Conservation (phyloP, 2,797 vertebrate genomes). For the Acipenser ruthenus region DNA sequence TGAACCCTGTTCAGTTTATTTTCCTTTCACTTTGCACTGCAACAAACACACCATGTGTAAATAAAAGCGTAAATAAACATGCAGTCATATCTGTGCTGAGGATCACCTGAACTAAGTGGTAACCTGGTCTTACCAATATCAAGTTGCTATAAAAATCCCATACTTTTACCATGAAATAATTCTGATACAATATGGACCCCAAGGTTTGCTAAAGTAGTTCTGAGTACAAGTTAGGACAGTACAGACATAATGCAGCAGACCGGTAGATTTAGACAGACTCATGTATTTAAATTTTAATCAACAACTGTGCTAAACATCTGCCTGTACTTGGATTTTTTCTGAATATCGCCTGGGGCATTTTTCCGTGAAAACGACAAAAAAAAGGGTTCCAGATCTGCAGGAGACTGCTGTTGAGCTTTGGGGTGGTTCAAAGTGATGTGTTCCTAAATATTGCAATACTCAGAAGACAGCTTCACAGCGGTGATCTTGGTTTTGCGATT, state of each 20-base stretch:
- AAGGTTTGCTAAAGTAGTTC: not conserved
- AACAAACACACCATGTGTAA: too few species aligned
- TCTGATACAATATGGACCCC: too few species aligned
- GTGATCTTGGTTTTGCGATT: conserved; percentile 38
- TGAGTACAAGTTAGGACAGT: not conserved
- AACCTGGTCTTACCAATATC: too few species aligned
- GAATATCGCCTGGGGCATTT: conserved; percentile 45
- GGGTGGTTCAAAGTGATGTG: conserved; percentile 32
- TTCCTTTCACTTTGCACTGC: too few species aligned
- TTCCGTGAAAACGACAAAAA: conserved; percentile 45
- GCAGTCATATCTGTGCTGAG: too few species aligned
- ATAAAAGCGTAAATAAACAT: too few species aligned
- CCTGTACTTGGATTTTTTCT: conserved; percentile 54
- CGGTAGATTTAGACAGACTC: conserved; percentile 35
- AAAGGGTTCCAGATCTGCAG: conserved; percentile 43
- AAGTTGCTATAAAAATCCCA: too few species aligned
- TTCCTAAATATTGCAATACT: conserved; percentile 28
- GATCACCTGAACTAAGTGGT: too few species aligned
- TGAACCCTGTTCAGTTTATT: too few species aligned
- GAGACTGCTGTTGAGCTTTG: conserved; percentile 32
- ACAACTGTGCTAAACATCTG: conserved; percentile 55
- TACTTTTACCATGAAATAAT: too few species aligned
- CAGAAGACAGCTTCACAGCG: conserved; percentile 33
- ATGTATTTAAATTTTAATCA: conserved; percentile 62
- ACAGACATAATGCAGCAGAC: conserved; percentile 24